Evolutionary conservation across 2,797 vertebrate species (phyloP), one percentile per base, ranked within the genome.

Genomic region (Macrochelys suwanniensis): DNA sequence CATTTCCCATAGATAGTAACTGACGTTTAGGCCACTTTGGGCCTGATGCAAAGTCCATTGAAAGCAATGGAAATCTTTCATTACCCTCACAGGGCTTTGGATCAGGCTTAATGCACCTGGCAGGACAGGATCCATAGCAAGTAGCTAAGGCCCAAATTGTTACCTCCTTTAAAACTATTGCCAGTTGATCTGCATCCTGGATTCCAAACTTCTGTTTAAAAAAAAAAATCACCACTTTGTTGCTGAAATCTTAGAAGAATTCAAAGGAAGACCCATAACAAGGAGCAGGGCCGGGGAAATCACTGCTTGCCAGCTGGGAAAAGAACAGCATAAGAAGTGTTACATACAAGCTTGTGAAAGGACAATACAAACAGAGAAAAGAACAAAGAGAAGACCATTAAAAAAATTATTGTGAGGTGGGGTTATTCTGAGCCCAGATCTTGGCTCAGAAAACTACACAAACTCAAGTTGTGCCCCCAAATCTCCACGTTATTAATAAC

Each of bases 191-290:
- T 15, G 42, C 3, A 16, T 92, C 83, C 57, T 42, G 2, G 71
- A 80, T 54, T 65, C 93, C 80, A 90, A 93, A 86, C 53, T 89
- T 78, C 87, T 90, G 85, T 89, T 94, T 92, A 95, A 95, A 87
- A 95, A 87, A 45, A 45, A 45, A 54, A 25, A 45, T 76, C 42
- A 42, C 42, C 71, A 11, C 74, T 93, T 95, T 56, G 54, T 81
- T 82, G 47, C 80, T 94, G 96, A 95, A 85, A 91, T 92, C 23
- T 49, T 78, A 53, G 82, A 88, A 86, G 87, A 96, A 96, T 85
- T 95, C 93, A 84, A 95, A 96, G 85, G 92, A 94, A 94, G 93
- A 84, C 71, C 84, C 92, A 93, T 93, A 96, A 49, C 21, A 28
- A 79, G 56, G 28, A 11, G 11, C 0, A 59, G 8, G 2, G 23